These are phyloP conservation scores for Eulemur mongoz DNA, from an alignment of 2,797 vertebrate species.

Conservation along the genomic window DNA sequence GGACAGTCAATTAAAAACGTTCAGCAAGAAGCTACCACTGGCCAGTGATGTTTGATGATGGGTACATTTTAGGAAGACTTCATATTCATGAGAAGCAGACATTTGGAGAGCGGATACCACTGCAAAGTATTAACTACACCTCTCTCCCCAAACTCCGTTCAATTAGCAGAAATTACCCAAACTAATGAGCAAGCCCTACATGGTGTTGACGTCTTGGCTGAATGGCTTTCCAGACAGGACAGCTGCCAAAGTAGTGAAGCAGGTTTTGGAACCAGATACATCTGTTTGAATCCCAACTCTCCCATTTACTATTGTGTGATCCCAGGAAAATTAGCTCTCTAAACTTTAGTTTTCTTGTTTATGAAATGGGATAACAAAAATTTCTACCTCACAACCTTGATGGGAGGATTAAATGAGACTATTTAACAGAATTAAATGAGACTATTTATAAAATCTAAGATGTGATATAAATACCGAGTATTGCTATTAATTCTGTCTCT, in stretches of 20 bases:
- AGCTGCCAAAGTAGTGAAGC: neutral
- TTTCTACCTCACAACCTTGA: neutral
- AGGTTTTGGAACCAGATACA: neutral
- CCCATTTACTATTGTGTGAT: neutral
- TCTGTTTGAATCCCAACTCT: neutral
- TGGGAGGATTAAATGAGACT: neutral
- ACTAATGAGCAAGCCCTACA: neutral
- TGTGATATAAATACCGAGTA: neutral
- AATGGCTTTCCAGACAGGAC: neutral
- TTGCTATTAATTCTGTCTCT: neutral
- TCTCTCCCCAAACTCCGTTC: neutral
- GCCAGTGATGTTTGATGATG: neutral
- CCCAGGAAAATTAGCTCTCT: neutral
- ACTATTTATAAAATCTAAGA: neutral
- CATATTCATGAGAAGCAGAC: neutral
- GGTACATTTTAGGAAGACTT: neutral
- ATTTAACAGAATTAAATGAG: neutral
- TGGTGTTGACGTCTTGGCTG: neutral
- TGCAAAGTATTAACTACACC: neutral
- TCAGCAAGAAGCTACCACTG: neutral
- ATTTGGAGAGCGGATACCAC: neutral
- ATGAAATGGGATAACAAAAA: conserved; percentile 23
- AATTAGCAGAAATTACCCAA: neutral
- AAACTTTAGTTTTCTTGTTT: conserved; percentile 19
- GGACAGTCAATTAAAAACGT: neutral